Evolutionary conservation across 2,113 vertebrate species (phyloP).

Genomic region (Parus major): DNA sequence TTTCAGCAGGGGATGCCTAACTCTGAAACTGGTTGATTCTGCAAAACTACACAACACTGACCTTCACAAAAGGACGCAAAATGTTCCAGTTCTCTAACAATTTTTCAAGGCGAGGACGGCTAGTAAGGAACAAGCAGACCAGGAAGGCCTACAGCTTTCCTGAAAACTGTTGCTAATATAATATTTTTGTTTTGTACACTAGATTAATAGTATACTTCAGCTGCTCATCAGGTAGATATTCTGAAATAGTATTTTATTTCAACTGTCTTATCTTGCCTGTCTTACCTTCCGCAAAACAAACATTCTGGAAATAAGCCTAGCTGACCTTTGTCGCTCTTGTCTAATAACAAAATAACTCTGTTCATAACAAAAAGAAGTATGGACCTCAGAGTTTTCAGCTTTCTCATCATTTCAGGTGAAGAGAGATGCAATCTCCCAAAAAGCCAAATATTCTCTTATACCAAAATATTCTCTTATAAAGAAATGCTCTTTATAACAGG

Average conservation of each 20-base stretch:
- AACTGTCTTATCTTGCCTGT: neutral
- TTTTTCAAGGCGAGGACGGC: neutral
- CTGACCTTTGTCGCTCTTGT: neutral
- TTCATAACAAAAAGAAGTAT: neutral
- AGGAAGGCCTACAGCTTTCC: neutral
- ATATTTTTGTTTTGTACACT: neutral
- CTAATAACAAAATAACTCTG: neutral
- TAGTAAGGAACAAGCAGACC: neutral
- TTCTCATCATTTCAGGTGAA: neutral
- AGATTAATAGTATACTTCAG: neutral
- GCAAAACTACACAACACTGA: conserved; percentile 5
- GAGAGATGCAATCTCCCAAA: neutral
- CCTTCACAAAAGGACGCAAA: neutral
- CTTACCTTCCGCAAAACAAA: neutral
- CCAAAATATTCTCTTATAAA: neutral
- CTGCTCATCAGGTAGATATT: neutral
- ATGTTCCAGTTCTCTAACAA: neutral
- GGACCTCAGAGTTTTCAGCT: neutral
- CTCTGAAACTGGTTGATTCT: neutral
- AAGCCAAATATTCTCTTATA: neutral
- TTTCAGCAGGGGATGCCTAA: neutral
- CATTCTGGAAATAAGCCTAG: neutral
- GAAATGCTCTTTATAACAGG: neutral
- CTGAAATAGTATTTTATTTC: neutral
- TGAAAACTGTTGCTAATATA: neutral